Evolutionary conservation across 1,140 invertebrate genomes (phyloP), one percentile per base, ranked within the genome.

Genomic region (Euwallacea similis): DNA sequence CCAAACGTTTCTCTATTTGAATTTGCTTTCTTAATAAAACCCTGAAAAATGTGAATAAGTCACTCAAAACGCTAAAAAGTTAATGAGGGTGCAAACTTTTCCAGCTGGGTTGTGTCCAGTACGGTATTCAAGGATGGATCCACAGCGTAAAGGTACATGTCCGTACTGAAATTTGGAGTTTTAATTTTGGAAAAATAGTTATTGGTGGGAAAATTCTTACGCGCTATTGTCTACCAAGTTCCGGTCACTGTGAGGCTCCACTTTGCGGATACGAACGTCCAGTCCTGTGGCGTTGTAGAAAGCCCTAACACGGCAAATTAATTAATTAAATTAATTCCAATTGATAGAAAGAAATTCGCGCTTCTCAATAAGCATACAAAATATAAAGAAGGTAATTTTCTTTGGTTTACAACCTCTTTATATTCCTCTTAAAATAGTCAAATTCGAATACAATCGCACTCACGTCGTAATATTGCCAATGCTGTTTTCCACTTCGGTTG

Each of bases 111-210:
- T 85, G 90, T 92, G 78, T 94, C 91, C 58, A 94, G 86, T 67
- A 95, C 89, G 0, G 90, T 85, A 78, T 95, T 94, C 0, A 91
- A 88, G 63, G 89, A 81, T 2, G 89, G 90, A 82, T 94, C 91
- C 7, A 94, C 90, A 0, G 90, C 93, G 77, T 95, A 94, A 44
- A 94, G 84, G 73, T 92, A 94, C 82, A 94, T 85, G 74, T 95
- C 92, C 41, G 92, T 94, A 33, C 92, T 93, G 81, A 75, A 88
- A 88, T 43, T 59, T 59, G 11, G 16, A 2, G 46, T 50, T 50
- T 50, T 16, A 56, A 15, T 21, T 21, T 56, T 47, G 16, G 56
- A 64, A 33, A 63, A 53, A 64, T 53, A 6, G 46, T 50, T 50
- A 50, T 50, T 2, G 63, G 21, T 50, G 72, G 59, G 4, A 33